Percentiles rank a stretch among this genome's conserved stretches.
Evolutionary conservation across 2,113 vertebrate genomes (phyloP).

Genomic region (Oreochromis aureus): DNA sequence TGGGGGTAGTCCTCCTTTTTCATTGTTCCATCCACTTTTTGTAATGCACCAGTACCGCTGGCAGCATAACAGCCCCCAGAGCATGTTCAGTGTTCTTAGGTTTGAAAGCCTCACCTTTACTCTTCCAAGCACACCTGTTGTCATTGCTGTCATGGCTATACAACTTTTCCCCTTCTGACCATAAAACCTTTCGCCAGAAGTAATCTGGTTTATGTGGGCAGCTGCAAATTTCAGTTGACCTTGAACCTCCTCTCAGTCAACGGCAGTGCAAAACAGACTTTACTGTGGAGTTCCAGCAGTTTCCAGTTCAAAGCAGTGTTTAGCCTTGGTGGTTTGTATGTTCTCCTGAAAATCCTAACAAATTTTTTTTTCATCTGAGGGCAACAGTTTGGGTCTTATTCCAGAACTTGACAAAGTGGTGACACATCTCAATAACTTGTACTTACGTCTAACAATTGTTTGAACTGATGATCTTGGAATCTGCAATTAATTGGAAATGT

Average conservation of each 20-base stretch:
- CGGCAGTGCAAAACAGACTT: background rate
- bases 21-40: background rate
- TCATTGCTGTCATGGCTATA: background rate
- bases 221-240: background rate
- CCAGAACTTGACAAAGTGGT: no score
- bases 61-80: background rate
- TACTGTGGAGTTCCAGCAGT: background rate
- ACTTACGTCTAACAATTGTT: no score
- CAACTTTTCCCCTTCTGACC: background rate
- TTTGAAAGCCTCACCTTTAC: background rate
- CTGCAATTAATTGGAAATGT: background rate
- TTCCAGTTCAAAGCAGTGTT: background rate
- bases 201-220: background rate
- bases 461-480: background rate
- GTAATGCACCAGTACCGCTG: background rate
- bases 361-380: no score
- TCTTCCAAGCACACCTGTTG: background rate
- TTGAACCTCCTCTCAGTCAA: background rate
- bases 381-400: no score
- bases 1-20: background rate
- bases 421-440: no score
- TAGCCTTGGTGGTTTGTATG: background rate
- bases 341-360: background rate
- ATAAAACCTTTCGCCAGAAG: background rate
- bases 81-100: background rate